phyloP scores from a whole-genome alignment of 2,797 vertebrate genomes.

The Propithecus deckenii region DNA sequence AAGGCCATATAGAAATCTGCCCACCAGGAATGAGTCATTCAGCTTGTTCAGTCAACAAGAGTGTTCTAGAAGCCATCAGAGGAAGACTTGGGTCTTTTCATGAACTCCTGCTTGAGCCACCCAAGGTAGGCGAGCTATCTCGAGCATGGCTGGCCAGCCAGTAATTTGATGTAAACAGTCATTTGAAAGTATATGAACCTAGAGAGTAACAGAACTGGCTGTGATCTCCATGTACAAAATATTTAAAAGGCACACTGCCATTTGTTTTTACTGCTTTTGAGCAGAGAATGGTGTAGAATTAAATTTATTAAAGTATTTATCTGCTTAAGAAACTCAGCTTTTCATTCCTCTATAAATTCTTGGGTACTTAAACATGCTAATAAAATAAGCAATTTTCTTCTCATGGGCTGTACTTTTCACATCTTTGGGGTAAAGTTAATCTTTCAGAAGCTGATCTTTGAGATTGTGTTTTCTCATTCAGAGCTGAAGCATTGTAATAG shows the following conservation, averaged over 20 bases:
- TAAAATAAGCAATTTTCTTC: not conserved
- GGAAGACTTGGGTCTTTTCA: constrained; percentile 96
- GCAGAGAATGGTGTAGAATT: not conserved
- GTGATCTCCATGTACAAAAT: not conserved
- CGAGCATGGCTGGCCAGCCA: not conserved
- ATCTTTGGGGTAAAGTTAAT: not conserved
- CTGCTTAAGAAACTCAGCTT: not conserved
- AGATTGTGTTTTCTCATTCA: not conserved
- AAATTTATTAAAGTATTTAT: not conserved
- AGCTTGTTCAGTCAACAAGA: constrained; percentile 95
- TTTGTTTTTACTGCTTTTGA: not conserved
- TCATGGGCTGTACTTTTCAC: not conserved
- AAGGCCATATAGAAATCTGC: constrained; percentile 96
- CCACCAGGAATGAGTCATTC: constrained; percentile 96
- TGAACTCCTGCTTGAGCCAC: constrained; percentile 96
- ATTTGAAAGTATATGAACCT: not conserved
- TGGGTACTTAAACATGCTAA: not conserved
- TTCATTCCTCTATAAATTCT: not conserved
- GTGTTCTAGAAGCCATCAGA: constrained; percentile 96
- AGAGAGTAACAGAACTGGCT: not conserved
- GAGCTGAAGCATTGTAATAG: not conserved
- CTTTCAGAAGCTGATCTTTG: not conserved
- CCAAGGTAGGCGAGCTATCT: constrained; percentile 89
- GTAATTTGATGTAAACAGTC: not conserved
- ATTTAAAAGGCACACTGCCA: not conserved